Percentiles rank a stretch among this genome's conserved stretches.
Conservation (phyloP, 2,113 vertebrate genomes). For the Marmota monax region DNA sequence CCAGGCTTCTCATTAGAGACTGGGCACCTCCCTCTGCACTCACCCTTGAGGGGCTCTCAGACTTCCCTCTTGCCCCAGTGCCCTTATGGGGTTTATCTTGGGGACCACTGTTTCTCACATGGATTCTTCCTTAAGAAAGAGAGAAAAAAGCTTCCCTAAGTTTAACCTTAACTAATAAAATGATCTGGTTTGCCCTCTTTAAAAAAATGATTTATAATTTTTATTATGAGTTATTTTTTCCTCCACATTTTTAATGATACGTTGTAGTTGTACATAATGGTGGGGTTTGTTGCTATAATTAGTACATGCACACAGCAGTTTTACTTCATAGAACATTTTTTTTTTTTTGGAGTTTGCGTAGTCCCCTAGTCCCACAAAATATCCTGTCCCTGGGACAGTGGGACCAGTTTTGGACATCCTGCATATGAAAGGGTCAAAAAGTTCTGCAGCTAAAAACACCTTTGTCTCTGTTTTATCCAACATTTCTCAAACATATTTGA, state of each 20-base stretch:
- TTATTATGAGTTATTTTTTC: no score
- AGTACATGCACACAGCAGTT: not conserved
- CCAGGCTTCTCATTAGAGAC: not conserved
- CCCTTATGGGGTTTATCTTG: not conserved
- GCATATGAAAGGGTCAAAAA: not conserved
- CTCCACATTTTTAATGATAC: no score
- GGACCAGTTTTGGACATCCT: not conserved
- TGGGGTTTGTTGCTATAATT: no score
- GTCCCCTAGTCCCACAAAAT: not conserved
- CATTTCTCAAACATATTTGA: constrained; percentile 15
- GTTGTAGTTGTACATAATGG: no score
- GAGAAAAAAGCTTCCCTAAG: not conserved
- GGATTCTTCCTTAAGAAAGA: not conserved
- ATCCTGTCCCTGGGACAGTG: not conserved
- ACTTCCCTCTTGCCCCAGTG: not conserved
- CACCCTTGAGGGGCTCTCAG: not conserved
- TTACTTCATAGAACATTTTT: not conserved
- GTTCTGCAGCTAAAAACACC: not conserved
- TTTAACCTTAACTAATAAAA: not conserved
- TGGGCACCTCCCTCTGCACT: not conserved
- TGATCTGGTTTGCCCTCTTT: not conserved
- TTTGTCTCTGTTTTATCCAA: not conserved
- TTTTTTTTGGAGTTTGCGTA: not conserved
- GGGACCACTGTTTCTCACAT: not conserved
- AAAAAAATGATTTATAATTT: no score